These are phyloP conservation scores for Hydraecia micacea DNA, from an alignment of 2,888 invertebrate species.

Conservation along the genomic window DNA sequence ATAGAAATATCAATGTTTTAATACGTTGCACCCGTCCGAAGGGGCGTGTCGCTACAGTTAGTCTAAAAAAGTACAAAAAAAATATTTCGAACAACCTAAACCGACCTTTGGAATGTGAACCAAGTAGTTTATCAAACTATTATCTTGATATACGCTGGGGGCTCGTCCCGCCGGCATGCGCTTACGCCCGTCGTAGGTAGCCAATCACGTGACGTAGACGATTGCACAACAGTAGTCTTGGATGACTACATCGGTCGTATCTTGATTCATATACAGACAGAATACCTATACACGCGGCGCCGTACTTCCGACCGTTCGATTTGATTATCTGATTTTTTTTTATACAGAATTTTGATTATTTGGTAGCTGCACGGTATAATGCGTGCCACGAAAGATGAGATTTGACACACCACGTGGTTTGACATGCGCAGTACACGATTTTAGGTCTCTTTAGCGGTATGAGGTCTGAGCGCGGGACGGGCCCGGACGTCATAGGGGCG, in stretches of 20 bases:
- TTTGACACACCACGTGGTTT: too few relatives aligned
- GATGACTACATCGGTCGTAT: slow-evolving; percentile 23
- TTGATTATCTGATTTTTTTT: slow-evolving; percentile 3
- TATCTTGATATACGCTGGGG: slow-evolving; percentile 39
- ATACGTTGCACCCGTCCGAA: not conserved
- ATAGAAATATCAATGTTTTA: not conserved
- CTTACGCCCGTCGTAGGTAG: slow-evolving; percentile 17
- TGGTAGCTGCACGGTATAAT: not conserved
- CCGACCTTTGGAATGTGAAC: slow-evolving; percentile 32
- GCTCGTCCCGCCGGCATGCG: slow-evolving; percentile 40
- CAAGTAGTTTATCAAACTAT: slow-evolving; percentile 25
- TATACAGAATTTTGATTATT: not conserved
- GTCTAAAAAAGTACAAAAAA: not conserved
- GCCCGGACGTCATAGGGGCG: too few relatives aligned
- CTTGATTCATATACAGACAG: slow-evolving; percentile 14
- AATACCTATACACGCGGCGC: slow-evolving; percentile 11
- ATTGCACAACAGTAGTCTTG: slow-evolving; percentile 34
- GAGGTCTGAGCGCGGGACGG: too few relatives aligned
- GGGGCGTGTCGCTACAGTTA: not conserved
- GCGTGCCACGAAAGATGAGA: too few relatives aligned
- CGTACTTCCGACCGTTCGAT: slow-evolving; percentile 16
- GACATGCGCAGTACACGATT: too few relatives aligned
- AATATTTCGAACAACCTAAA: not conserved
- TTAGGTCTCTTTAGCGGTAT: too few relatives aligned
- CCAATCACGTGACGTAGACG: slow-evolving; percentile 27